Base-by-base conservation (phyloP, 2,113 vertebrate genomes). In the Petrocephalus microphthalmus region DNA sequence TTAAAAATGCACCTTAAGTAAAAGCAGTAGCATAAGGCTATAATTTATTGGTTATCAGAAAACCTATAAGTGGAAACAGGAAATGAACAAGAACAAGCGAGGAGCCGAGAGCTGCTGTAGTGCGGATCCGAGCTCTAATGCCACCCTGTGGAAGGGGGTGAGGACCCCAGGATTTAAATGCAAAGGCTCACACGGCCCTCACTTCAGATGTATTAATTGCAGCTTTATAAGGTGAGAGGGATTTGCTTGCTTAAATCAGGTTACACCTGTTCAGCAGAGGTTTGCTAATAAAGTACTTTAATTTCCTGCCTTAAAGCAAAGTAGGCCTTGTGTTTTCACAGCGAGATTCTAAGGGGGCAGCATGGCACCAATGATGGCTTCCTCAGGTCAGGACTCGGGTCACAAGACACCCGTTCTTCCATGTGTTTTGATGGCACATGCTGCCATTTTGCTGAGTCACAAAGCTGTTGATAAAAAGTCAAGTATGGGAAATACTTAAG, bases 151-250 rank as follows among this genome's bases (percentile, higher is more conserved):
- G 93, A 93, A 94, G 92, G 91, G 87, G 91, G 89, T 88, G 33
- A 90, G 89, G 93, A 94, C 91, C 87, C 87, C 91, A 94, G n/a
- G 93, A 89, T 93, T 91, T 91, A 91, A 92, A 93, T 94, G 93
- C 91, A 88, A 85, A 86, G 90, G 92, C 92, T 94, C 93, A 92
- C 93, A 94, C 92, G 94, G 94, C 93, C 90, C 93, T 89, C 92
- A 91, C 90, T 91, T 87, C 13, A n/a, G 37, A 67, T 37, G n/a
- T 89, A 91, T 89, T 91, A 91, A 93, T 92, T 94, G 93, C 87
- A 91, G 94, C 94, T 94, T 92, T 91, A 92, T 20, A 33, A 93
- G 92, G 87, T 91, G 93, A 95, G 93, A 93, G 93, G 92, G 94
- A 89, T 93, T 88, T 87, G 90, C 91, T 90, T 90, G 89, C 90